Evolutionary conservation across 2,888 invertebrate species (phyloP).

Genomic region (Hydroisotoma schaefferi): DNA sequence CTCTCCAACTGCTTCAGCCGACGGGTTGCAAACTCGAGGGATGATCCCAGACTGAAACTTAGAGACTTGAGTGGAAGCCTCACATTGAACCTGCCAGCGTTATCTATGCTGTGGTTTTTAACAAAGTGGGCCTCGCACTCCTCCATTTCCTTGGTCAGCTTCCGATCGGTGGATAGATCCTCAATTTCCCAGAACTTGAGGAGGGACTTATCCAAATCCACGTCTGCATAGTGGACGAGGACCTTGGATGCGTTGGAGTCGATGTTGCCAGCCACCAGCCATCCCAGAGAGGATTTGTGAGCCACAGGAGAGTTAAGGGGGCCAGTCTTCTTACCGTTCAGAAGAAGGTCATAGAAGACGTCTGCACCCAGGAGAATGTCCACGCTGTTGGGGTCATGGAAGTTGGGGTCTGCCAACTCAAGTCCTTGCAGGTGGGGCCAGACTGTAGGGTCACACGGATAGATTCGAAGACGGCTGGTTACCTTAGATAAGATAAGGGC

Average conservation of each 20-base stretch:
- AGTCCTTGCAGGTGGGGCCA: conserved; percentile 18
- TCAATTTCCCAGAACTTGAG: conserved; percentile 26
- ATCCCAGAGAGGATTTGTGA: conserved; percentile 10
- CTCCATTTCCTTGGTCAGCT: conserved; percentile 3
- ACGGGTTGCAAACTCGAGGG: neutral
- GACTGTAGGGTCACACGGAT: neutral
- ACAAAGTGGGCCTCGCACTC: conserved; percentile 12
- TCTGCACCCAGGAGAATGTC: conserved; percentile 28
- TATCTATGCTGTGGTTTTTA: neutral
- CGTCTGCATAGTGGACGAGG: neutral
- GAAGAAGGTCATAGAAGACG: neutral
- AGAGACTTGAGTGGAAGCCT: conserved; percentile 22
- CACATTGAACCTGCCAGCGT: conserved; percentile 14
- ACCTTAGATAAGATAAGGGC: conserved; percentile 16
- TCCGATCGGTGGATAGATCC: neutral
- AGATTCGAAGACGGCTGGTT: conserved; percentile 6
- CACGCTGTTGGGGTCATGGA: neutral
- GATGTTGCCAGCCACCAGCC: conserved; percentile 11
- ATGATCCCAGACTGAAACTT: neutral
- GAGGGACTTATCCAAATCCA: neutral
- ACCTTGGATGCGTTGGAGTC: neutral
- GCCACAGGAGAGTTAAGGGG: neutral
- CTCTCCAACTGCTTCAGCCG: conserved; percentile 17
- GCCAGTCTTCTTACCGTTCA: neutral
- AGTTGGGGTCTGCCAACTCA: conserved; percentile 25